Percentiles rank a stretch among this genome's conserved stretches.
Evolutionary conservation across 2,797 vertebrate species (phyloP).

Genomic region (Notamacropus eugenii): DNA sequence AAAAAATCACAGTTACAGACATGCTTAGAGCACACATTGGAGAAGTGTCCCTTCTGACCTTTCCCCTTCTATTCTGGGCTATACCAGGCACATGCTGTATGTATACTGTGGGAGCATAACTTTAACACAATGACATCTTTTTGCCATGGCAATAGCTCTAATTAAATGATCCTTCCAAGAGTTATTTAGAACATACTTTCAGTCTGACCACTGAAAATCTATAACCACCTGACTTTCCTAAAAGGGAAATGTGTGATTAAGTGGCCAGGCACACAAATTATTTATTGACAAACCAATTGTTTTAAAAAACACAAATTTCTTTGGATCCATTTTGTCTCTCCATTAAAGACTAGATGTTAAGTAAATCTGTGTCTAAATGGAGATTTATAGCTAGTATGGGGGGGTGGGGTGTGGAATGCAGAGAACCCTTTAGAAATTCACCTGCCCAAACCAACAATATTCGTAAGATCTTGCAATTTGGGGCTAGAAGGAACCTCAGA

Average conservation of each 20-base stretch:
- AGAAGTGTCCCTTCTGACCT: not conserved
- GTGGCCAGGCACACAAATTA: conserved; percentile 30
- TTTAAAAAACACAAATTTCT: conserved; percentile 33
- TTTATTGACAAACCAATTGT: conserved; percentile 55
- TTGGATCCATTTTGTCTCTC: not conserved
- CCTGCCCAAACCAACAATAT: not conserved
- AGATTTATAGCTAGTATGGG: not conserved
- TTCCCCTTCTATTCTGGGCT: not conserved
- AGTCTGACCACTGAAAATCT: not conserved
- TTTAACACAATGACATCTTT: not conserved
- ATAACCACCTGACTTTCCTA: conserved; percentile 5
- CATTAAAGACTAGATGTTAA: conserved; percentile 38
- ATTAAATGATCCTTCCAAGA: not conserved
- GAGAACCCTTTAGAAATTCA: not conserved
- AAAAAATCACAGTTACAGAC: not conserved
- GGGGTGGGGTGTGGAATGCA: not conserved
- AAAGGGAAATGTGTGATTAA: conserved; percentile 51
- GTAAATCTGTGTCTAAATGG: not conserved
- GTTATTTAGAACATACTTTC: not conserved
- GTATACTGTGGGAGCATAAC: not conserved
- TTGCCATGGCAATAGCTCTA: not conserved
- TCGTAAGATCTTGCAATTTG: not conserved
- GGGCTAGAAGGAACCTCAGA: not conserved
- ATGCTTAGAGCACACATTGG: not conserved
- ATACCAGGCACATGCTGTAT: not conserved